Conservation (phyloP, 2,113 vertebrate species). For the Pomatorhinus ruficollis region DNA sequence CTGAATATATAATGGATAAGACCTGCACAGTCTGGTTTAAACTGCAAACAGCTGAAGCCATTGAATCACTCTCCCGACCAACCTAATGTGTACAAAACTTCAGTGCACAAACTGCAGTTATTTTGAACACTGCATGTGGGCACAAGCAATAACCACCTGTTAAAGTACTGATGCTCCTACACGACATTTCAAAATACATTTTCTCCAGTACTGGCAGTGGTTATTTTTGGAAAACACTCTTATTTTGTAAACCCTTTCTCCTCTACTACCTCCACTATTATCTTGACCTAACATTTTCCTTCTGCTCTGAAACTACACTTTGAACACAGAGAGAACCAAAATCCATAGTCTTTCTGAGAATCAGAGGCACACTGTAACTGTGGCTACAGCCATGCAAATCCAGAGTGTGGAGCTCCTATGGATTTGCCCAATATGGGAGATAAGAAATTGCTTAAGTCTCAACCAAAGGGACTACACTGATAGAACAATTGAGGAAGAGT, state of each 20-base stretch:
- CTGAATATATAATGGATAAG: background rate
- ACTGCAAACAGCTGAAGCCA: background rate
- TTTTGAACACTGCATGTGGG: slow-evolving; percentile 45
- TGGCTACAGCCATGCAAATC: background rate
- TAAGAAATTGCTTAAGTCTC: background rate
- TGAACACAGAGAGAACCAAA: background rate
- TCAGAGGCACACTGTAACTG: background rate
- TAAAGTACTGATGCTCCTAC: slow-evolving; percentile 57
- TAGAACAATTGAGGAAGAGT: background rate
- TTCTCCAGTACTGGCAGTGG: slow-evolving; percentile 24
- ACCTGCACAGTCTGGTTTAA: background rate
- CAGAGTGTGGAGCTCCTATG: background rate
- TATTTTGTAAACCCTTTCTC: slow-evolving; percentile 40
- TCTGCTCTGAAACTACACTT: background rate
- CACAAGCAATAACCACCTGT: slow-evolving; percentile 65
- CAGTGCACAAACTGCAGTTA: slow-evolving; percentile 36
- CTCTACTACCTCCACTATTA: background rate
- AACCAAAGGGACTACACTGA: background rate
- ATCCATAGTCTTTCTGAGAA: background rate
- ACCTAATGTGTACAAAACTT: slow-evolving; percentile 21
- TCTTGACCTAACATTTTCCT: background rate
- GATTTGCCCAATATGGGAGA: background rate
- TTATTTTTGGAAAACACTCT: slow-evolving; percentile 28
- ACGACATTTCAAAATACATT: slow-evolving; percentile 51
- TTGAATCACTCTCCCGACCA: background rate